phyloP scores from a whole-genome alignment of 1,140 invertebrate species.

The Aphis gossypii region DNA sequence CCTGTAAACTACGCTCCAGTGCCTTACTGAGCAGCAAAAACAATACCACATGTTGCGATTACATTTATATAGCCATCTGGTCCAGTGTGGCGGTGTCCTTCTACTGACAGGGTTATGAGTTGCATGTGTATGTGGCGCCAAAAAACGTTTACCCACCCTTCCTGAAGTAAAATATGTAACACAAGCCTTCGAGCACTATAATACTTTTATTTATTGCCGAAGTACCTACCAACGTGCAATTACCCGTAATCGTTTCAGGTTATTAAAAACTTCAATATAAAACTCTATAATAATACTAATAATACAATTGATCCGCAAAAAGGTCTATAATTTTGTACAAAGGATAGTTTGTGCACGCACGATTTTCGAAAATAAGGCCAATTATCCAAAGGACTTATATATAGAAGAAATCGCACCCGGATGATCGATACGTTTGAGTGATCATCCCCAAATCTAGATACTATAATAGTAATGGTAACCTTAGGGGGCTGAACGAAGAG shows the following conservation, averaged over 20 bases:
- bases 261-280: slow-evolving; percentile 14
- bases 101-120: not conserved
- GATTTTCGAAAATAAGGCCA: slow-evolving; percentile 25
- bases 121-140: slow-evolving; percentile 48
- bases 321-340: slow-evolving; percentile 43
- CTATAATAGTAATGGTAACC: slow-evolving; percentile 17
- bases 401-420: slow-evolving; percentile 33
- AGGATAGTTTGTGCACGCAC: not conserved
- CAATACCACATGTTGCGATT: slow-evolving; percentile 44
- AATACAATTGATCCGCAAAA: slow-evolving; percentile 42
- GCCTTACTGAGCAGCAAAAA: not conserved
- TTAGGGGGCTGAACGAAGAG: slow-evolving; percentile 18
- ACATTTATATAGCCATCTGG: slow-evolving; percentile 10
- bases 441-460: slow-evolving; percentile 12
- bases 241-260: slow-evolving; percentile 11
- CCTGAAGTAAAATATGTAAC: not conserved
- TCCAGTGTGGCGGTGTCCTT: slow-evolving; percentile 6
- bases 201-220: slow-evolving; percentile 32
- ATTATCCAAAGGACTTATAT: not conserved
- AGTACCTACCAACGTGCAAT: not conserved
- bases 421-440: slow-evolving; percentile 43
- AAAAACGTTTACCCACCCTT: slow-evolving; percentile 46
- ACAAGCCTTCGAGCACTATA: not conserved
- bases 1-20: slow-evolving; percentile 11
- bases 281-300: not conserved